A percentile compares a stretch with the other conserved stretches of the same genome.
Evolutionary conservation across 2,888 invertebrate species (phyloP).

Genomic region (Sialis fuliginosa): DNA sequence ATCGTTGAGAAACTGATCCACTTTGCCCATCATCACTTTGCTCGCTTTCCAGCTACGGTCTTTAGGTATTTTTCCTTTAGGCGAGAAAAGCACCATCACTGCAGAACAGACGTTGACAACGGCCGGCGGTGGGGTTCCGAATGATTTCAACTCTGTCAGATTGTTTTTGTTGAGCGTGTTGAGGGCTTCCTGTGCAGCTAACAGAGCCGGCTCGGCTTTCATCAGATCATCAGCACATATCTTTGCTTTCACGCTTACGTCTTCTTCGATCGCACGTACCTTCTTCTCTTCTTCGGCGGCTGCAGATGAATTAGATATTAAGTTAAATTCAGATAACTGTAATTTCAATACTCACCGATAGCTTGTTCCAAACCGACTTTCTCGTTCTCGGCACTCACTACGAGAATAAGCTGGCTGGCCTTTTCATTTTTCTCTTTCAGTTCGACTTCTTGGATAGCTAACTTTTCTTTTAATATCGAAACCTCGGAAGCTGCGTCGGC

Average conservation of each 20-base stretch:
- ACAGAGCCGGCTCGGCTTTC: constrained; percentile 79
- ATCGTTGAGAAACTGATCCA: constrained; percentile 65
- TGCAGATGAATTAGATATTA: constrained; percentile 13
- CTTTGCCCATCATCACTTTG: constrained; percentile 79
- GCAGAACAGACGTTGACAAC: constrained; percentile 77
- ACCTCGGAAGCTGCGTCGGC: constrained; percentile 73
- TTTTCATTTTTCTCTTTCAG: constrained; percentile 76
- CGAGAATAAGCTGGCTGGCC: constrained; percentile 72
- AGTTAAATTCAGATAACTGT: background rate
- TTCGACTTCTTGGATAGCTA: constrained; percentile 46
- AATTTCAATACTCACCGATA: constrained; percentile 30
- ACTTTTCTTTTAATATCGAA: constrained; percentile 59
- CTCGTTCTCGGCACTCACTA: constrained; percentile 77
- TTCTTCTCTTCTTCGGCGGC: constrained; percentile 76
- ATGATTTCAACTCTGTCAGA: constrained; percentile 84
- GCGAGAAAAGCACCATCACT: constrained; percentile 70
- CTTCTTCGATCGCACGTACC: constrained; percentile 76
- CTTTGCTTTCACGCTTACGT: constrained; percentile 67
- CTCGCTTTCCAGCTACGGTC: constrained; percentile 86
- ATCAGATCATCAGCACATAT: constrained; percentile 78
- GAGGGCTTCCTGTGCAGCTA: constrained; percentile 78
- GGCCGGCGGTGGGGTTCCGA: constrained; percentile 77
- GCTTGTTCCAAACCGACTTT: constrained; percentile 80
- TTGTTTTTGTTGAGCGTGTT: constrained; percentile 88
- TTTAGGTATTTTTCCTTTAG: constrained; percentile 72